Base-by-base conservation (phyloP, 2,888 invertebrate genomes). In the Branchipolynoe longqiensis region DNA sequence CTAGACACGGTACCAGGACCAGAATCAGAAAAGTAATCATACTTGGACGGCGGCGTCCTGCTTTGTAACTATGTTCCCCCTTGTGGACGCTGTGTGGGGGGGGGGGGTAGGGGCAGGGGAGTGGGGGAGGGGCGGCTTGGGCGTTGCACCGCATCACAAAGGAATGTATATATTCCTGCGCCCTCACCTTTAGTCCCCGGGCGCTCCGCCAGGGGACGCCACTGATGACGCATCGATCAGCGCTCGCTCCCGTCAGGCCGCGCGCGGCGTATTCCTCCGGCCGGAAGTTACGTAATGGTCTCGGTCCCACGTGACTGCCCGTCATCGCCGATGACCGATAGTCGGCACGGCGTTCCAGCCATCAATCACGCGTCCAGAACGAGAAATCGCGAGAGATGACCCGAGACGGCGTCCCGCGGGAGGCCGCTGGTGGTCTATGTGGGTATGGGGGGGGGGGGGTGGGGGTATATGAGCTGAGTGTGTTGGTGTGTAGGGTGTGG, bases 361-460 rank as follows among this genome's bases (percentile, higher is more conserved):
- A 78, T 78, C 78, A 48, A 78, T 78, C 78, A 48, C 78, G 28
- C 25, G 69, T 3, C n/a, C 78, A 78, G 78, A 54, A 78, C 78
- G 78, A 54, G 78, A 78, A 78, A 48, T 48, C 31, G 78, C 78
- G 78, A 78, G 73, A 73, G 54, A 41, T 78, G 78, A 78, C 78
- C 78, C 78, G 48, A 41, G 78, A 48, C 78, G 48, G 8, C 28
- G 41, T 78, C 38, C 78, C 54, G 31, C n/a, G 41, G 78, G 31
- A 28, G n/a, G 48, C n/a, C 18, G 54, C 22, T 33, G 54, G 31
- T 41, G 78, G 78, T 78, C 48, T 41, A 14, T 33, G 33, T 38
- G 18, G 18, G 69, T 38, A 38, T 18, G 69, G 33, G n/a, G 36
- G 33, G 33, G 36, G 48, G 18, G 48, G 18, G 48, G 8, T 8